Conservation (phyloP, 2,888 invertebrate species). For the Xiphydria camelus region DNA sequence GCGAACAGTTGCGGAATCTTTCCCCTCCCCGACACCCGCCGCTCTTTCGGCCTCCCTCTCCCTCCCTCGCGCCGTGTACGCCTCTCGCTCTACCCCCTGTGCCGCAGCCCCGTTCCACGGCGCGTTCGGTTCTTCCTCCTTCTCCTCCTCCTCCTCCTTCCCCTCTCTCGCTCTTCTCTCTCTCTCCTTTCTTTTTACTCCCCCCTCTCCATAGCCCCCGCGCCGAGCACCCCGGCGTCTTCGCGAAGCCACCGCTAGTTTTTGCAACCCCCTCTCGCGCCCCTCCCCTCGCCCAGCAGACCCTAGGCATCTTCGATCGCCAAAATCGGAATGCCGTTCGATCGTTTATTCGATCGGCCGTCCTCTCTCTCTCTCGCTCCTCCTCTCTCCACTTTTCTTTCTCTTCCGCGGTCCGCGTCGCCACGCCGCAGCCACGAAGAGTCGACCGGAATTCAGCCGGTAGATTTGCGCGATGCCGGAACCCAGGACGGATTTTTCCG, state of each 20-base stretch:
- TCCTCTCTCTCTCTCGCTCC: slow-evolving; percentile 11
- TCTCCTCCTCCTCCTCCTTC: slow-evolving; percentile 1
- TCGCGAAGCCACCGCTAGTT: slow-evolving; percentile 20
- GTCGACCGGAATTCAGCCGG: no score
- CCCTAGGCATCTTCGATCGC: slow-evolving; percentile 19
- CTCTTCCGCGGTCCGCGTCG: neutral
- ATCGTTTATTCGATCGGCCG: slow-evolving; percentile 5
- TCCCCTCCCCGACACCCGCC: slow-evolving; percentile 15
- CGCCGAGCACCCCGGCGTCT: slow-evolving; percentile 7
- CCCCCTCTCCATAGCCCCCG: slow-evolving; percentile 7
- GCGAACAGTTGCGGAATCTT: slow-evolving; percentile 43
- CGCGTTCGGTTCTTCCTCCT: slow-evolving; percentile 4
- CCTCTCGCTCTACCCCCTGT: neutral
- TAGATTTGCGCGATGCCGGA: no score
- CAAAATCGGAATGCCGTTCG: slow-evolving; percentile 14
- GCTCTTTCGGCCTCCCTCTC: slow-evolving; percentile 9
- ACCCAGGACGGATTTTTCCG: no score
- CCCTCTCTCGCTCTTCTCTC: slow-evolving; percentile 2
- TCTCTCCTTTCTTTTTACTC: slow-evolving; percentile 3
- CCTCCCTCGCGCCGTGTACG: slow-evolving; percentile 7
- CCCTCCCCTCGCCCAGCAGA: slow-evolving; percentile 10
- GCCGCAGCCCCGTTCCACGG: neutral
- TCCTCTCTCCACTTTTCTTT: slow-evolving; percentile 4
- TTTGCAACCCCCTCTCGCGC: slow-evolving; percentile 19
- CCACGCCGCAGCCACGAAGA: neutral